These are phyloP conservation scores for Manacus vitellinus DNA, from an alignment of 2,113 vertebrate species.

Conservation along the genomic window DNA sequence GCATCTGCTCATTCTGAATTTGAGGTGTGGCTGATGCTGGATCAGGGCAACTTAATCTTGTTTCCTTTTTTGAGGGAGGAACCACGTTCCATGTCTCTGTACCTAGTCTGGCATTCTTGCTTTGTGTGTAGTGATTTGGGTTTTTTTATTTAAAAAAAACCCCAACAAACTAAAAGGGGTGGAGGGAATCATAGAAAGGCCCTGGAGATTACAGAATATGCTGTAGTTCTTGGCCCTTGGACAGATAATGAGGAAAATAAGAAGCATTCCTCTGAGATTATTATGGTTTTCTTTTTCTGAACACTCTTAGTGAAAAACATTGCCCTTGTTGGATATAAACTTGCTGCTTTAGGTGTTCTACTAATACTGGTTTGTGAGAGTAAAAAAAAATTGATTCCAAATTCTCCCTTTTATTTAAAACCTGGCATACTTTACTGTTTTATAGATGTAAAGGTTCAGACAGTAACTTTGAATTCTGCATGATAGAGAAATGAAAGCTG, in stretches of 20 bases:
- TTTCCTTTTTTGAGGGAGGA: neutral
- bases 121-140: neutral
- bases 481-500: neutral
- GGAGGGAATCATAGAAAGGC: neutral
- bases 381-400: neutral
- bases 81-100: neutral
- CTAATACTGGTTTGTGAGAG: neutral
- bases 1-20: neutral
- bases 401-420: neutral
- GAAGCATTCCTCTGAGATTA: neutral
- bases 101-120: neutral
- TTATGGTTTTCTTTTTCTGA: neutral
- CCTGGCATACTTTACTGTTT: neutral
- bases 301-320: neutral
- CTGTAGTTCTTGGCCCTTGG: neutral
- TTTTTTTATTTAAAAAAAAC: neutral
- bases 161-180: neutral
- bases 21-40: neutral
- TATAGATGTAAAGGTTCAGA: neutral
- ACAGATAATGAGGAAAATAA: conserved; percentile 3
- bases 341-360: neutral
- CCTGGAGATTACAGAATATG: neutral
- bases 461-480: neutral
- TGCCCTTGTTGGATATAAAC: neutral
- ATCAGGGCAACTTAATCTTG: neutral